A percentile compares a stretch with the other conserved stretches of the same genome.
Evolutionary conservation across 2,888 invertebrate species (phyloP).

Genomic region (Hirtodrosophila alboralis): DNA sequence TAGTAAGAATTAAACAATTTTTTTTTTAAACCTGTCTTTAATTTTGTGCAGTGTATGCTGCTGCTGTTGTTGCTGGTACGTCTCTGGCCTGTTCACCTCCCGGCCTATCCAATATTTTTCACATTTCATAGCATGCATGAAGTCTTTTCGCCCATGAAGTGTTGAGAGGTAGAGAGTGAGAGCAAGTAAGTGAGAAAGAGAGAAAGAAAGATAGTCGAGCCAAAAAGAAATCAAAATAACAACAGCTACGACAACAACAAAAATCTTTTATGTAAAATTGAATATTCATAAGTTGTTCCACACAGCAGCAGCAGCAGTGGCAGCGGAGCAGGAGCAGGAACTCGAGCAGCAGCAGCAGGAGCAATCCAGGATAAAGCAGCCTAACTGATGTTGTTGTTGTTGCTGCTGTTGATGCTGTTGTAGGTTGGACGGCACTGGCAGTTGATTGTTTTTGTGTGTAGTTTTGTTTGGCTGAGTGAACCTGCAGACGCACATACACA

Average conservation of each 20-base stretch:
- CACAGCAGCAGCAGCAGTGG: conserved; percentile 35
- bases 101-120: conserved; percentile 54
- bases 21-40: too few species aligned
- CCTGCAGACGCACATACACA: conserved; percentile 56
- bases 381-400: conserved; percentile 33
- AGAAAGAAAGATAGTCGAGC: conserved; percentile 11
- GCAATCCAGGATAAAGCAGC: conserved; percentile 37
- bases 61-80: conserved; percentile 7
- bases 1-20: too few species aligned
- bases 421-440: conserved; percentile 46
- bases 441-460: conserved; percentile 79
- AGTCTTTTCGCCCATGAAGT: conserved; percentile 46
- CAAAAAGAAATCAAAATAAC: conserved; percentile 67
- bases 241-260: conserved; percentile 63
- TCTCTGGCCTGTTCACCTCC: conserved; percentile 17
- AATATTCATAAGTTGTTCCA: conserved; percentile 76
- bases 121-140: conserved; percentile 64
- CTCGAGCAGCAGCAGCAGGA: conserved; percentile 10
- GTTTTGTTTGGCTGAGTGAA: conserved; percentile 76
- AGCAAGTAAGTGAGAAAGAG: conserved; percentile 2
- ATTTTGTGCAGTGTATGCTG: conserved; percentile 25
- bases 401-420: conserved; percentile 26
- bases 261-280: conserved; percentile 79
- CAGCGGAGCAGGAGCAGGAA: conserved; percentile 12
- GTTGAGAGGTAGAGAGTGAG: not conserved